Percentiles rank a stretch among this genome's conserved stretches.
Conservation (phyloP, 2,888 invertebrate species). For the Acanthopleura granulata region DNA sequence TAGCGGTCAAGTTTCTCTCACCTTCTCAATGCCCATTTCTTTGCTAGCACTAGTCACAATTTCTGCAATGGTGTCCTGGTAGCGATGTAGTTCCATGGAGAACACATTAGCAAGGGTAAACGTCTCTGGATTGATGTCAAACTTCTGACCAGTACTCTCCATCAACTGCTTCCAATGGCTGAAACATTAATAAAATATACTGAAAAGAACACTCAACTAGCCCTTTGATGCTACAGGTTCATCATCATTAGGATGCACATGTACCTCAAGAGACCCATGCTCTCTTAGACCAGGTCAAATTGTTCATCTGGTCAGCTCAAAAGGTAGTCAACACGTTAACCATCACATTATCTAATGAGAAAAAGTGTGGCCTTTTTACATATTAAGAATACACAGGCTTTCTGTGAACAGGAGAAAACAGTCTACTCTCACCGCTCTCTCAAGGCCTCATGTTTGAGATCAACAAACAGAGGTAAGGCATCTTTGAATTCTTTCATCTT, state of each 20-base stretch:
- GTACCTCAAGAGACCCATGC: too few relatives aligned
- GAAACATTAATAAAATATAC: constrained; percentile 11
- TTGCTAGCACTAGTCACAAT: constrained; percentile 91
- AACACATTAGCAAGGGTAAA: constrained; percentile 94
- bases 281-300: too few relatives aligned
- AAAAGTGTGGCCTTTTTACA: too few relatives aligned
- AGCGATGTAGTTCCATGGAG: constrained; percentile 89
- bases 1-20: constrained; percentile 30
- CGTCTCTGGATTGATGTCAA: constrained; percentile 90
- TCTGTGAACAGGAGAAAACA: too few relatives aligned
- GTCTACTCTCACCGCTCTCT: constrained; percentile 74
- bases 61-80: constrained; percentile 83
- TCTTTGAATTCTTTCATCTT: constrained; percentile 90
- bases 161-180: constrained; percentile 92
- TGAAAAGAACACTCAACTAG: too few relatives aligned
- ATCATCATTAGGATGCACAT: too few relatives aligned
- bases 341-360: too few relatives aligned
- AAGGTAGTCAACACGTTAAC: too few relatives aligned
- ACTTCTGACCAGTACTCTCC: constrained; percentile 83
- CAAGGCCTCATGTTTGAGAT: constrained; percentile 91
- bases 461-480: constrained; percentile 89
- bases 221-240: too few relatives aligned
- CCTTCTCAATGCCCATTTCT: constrained; percentile 89
- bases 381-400: too few relatives aligned
- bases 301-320: too few relatives aligned